Evolutionary conservation across 2,797 vertebrate species (phyloP).

Genomic region (Buphagus erythrorhynchus): DNA sequence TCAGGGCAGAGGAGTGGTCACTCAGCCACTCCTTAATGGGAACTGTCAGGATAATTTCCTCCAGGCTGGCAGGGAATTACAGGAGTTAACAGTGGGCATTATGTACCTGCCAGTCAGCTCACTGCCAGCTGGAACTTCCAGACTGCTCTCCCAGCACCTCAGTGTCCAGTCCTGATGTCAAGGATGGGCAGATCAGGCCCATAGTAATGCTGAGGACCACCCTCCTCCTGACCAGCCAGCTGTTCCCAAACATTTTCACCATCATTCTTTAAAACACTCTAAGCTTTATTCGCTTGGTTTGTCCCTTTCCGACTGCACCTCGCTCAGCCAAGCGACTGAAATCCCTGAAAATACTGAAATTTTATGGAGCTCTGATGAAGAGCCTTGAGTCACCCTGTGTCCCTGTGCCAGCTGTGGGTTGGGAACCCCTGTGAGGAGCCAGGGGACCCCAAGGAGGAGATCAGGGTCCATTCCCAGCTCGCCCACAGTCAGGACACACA

Average conservation of each 20-base stretch:
- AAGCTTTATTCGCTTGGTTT: fast-evolving
- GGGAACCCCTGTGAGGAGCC: fast-evolving
- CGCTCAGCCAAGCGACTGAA: fast-evolving
- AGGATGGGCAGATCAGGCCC: neutral
- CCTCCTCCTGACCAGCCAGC: neutral
- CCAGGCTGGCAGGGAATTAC: neutral
- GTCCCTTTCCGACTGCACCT: fast-evolving
- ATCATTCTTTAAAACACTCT: neutral
- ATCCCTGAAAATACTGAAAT: neutral
- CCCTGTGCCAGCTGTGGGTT: neutral
- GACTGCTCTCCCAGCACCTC: neutral
- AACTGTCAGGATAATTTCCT: slow-evolving; percentile 1
- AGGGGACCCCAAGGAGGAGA: neutral
- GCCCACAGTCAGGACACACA: neutral
- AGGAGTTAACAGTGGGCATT: neutral
- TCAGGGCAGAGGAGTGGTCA: neutral
- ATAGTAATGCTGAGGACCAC: neutral
- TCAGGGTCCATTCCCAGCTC: neutral
- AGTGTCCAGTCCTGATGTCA: neutral
- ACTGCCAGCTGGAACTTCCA: neutral
- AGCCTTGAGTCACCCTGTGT: neutral
- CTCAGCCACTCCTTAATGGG: neutral
- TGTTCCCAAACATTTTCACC: neutral
- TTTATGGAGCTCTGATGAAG: neutral
- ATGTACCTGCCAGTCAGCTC: neutral